Evolutionary conservation across 2,113 vertebrate species (phyloP).

Genomic region (Apteryx mantelli): DNA sequence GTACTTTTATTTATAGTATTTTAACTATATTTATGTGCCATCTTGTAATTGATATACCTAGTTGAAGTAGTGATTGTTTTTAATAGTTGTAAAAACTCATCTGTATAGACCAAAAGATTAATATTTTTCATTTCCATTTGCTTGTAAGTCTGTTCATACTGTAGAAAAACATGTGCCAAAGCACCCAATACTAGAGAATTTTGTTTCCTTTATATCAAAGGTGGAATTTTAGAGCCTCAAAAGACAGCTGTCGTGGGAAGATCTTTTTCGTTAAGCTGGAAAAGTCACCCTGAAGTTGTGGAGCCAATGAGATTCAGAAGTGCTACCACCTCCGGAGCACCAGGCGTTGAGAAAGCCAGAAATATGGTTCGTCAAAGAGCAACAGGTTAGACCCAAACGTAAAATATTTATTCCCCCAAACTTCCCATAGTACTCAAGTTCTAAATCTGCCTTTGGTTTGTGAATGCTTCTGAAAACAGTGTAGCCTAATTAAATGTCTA

Average conservation of each 20-base stretch:
- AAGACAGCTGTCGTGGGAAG: conserved; percentile 87
- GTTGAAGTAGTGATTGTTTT: not conserved
- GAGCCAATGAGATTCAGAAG: conserved; percentile 97
- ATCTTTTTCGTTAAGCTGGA: conserved; percentile 97
- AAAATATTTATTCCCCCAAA: not conserved
- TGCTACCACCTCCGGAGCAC: conserved; percentile 95
- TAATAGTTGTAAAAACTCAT: not conserved
- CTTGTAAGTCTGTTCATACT: not conserved
- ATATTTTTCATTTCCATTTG: not conserved
- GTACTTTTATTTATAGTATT: not conserved
- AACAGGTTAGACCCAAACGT: conserved; percentile 80
- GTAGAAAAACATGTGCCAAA: rapidly evolving
- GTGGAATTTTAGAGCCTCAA: conserved; percentile 85
- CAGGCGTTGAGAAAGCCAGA: conserved; percentile 93
- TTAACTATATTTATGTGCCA: not conserved
- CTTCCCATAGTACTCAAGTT: rapidly evolving
- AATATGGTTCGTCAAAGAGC: conserved; percentile 94
- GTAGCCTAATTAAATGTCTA: not conserved
- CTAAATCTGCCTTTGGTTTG: not conserved
- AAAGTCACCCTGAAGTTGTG: conserved; percentile 86
- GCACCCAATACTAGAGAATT: not conserved
- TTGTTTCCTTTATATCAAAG: conserved; percentile 68
- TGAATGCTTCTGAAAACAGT: not conserved
- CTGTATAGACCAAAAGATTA: not conserved
- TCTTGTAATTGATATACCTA: not conserved